These are phyloP conservation scores for Therioaphis trifolii DNA, from an alignment of 2,888 invertebrate species.

Conservation along the genomic window DNA sequence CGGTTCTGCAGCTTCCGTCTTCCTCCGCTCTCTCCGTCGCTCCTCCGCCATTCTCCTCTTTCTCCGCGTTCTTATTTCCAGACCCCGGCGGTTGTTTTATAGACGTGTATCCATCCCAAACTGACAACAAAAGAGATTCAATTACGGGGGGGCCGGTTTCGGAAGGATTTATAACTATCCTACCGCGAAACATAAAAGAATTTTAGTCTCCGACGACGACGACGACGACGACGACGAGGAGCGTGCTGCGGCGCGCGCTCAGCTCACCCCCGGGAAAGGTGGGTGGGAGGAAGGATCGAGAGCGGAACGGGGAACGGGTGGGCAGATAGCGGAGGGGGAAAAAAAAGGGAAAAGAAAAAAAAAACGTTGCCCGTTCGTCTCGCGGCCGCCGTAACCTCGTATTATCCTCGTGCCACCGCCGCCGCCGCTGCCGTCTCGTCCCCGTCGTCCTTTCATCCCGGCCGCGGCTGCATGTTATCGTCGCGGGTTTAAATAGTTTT, in stretches of 20 bases:
- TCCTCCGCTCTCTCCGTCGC: neutral
- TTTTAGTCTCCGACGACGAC: slow-evolving; percentile 42
- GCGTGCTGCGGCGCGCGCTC: slow-evolving; percentile 34
- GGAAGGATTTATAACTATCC: slow-evolving; percentile 52
- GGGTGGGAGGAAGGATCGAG: neutral
- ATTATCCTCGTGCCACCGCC: too few species aligned
- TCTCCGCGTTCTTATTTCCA: neutral
- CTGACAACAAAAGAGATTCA: slow-evolving; percentile 58
- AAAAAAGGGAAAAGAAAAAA: neutral
- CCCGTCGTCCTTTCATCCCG: neutral
- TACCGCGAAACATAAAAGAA: slow-evolving; percentile 53
- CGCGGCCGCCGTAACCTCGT: neutral
- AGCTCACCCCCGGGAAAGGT: neutral
- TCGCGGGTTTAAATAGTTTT: slow-evolving; percentile 55
- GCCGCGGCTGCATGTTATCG: slow-evolving; percentile 16
- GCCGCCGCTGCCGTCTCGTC: neutral
- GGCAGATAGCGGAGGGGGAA: neutral
- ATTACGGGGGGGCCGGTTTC: slow-evolving; percentile 43
- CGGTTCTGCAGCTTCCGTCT: too few species aligned
- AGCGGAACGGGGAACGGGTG: too few species aligned
- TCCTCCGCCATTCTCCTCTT: neutral
- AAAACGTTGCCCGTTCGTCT: neutral
- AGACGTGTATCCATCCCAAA: slow-evolving; percentile 51
- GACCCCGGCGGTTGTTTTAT: slow-evolving; percentile 28
- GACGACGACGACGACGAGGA: too few species aligned